Conservation (phyloP, 2,797 vertebrate species). For the Acomys russatus region DNA sequence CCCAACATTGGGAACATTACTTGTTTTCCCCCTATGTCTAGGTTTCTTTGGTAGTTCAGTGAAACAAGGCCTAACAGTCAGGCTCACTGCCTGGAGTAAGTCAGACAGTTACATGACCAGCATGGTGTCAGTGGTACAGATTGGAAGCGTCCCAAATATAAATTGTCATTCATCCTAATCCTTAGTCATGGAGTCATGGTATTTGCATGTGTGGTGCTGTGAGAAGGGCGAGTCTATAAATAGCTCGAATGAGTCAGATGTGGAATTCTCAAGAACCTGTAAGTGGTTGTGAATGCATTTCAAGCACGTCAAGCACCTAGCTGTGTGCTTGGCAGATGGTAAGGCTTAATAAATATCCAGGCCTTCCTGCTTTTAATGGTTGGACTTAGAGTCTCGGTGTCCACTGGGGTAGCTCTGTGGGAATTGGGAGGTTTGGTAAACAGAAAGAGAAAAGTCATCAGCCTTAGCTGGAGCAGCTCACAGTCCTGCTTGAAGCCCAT, state of each 20-base stretch:
- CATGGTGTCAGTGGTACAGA: neutral
- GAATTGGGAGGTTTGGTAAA: conserved; percentile 29
- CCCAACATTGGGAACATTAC: neutral
- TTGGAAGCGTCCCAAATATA: neutral
- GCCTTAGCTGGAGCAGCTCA: neutral
- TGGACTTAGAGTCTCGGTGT: neutral
- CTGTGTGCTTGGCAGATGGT: neutral
- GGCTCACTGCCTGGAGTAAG: neutral
- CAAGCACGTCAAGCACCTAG: conserved; percentile 29
- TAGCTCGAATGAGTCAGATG: neutral
- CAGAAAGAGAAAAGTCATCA: conserved; percentile 49
- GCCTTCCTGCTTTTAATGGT: conserved; percentile 1
- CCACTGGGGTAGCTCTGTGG: neutral
- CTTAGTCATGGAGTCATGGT: neutral
- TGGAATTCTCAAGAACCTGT: conserved; percentile 20
- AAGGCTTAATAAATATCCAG: neutral
- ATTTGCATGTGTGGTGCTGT: neutral
- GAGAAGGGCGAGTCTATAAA: neutral
- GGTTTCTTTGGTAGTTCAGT: neutral
- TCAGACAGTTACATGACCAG: neutral
- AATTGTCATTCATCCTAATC: conserved; percentile 4
- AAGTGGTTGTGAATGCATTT: neutral
- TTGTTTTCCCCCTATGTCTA: neutral
- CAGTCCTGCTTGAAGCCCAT: conserved; percentile 52
- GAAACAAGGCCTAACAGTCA: neutral